A percentile compares a stretch with the other conserved stretches of the same genome.
Conservation (phyloP, 2,888 invertebrate species). For the Hypolimnas misippus region DNA sequence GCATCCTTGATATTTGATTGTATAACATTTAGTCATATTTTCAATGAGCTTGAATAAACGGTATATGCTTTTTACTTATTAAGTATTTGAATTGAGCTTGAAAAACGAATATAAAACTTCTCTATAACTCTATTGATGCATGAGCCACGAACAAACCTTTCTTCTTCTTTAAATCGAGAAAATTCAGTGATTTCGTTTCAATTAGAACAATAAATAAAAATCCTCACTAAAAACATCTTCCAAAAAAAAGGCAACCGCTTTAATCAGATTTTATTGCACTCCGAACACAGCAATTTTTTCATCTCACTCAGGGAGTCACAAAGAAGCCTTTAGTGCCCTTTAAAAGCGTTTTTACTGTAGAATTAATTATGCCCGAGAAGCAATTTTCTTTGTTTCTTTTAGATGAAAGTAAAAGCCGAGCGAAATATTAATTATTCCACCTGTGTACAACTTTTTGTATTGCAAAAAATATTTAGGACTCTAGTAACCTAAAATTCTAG, state of each 20-base stretch:
- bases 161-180: no score
- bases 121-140: no score
- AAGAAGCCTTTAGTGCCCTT: conserved; percentile 38
- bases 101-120: no score
- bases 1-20: no score
- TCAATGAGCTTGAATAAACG: no score
- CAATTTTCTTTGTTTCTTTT: conserved; percentile 37
- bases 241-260: neutral
- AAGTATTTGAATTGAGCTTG: no score
- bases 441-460: conserved; percentile 20
- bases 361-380: conserved; percentile 41
- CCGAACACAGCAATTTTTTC: conserved; percentile 34
- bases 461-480: neutral
- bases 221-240: neutral
- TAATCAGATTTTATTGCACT: conserved; percentile 32
- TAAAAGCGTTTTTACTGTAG: conserved; percentile 36
- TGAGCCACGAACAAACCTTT: no score
- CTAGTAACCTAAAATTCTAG: conserved; percentile 3
- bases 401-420: conserved; percentile 21
- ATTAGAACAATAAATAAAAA: no score
- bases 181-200: no score
- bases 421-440: conserved; percentile 38
- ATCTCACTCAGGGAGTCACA: conserved; percentile 29
- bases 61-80: no score
- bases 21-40: no score